Conservation (phyloP, 2,888 invertebrate species). For the Carpatolechia fugitivella region DNA sequence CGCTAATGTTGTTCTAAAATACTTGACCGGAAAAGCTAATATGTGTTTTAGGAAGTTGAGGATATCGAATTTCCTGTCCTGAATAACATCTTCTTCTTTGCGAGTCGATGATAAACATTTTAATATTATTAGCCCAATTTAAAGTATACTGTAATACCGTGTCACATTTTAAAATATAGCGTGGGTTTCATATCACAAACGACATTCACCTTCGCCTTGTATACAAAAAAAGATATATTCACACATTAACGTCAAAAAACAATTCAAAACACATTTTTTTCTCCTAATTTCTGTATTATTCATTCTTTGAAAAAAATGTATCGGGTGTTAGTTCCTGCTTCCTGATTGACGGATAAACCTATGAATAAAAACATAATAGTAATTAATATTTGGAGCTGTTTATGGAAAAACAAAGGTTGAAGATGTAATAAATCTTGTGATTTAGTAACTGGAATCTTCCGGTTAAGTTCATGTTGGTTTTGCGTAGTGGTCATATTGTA, state of each 20-base stretch:
- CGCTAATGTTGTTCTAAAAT: too few species aligned
- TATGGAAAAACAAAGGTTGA: not conserved
- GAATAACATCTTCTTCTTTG: too few species aligned
- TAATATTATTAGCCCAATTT: too few species aligned
- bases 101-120: too few species aligned
- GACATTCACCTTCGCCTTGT: not conserved
- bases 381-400: not conserved
- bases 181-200: not conserved
- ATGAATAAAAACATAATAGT: not conserved
- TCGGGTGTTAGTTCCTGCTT: not conserved
- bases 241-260: not conserved
- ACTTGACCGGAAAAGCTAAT: too few species aligned
- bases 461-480: not conserved
- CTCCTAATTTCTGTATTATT: not conserved
- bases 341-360: not conserved
- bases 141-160: too few species aligned
- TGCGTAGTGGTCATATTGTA: too few species aligned
- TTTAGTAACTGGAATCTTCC: not conserved
- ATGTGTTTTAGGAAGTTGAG: too few species aligned
- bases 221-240: not conserved
- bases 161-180: not conserved
- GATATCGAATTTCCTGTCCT: too few species aligned
- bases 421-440: not conserved
- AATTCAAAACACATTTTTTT: conserved; percentile 2
- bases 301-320: not conserved